These are phyloP conservation scores for Saturnia pavonia DNA, from an alignment of 2,888 invertebrate genomes.

Conservation along the genomic window DNA sequence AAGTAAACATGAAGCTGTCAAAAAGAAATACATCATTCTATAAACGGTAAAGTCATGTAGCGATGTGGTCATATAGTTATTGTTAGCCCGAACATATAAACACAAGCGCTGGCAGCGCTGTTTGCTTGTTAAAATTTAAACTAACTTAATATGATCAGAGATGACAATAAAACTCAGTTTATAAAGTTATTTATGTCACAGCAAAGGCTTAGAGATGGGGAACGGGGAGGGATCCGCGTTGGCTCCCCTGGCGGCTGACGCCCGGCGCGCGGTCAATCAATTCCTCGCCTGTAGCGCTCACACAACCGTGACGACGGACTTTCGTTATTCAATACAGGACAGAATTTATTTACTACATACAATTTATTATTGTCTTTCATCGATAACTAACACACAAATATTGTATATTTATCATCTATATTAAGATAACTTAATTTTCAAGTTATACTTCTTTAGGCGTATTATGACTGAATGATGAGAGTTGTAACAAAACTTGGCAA, in stretches of 20 bases:
- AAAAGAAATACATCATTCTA: no score
- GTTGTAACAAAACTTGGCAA: no score
- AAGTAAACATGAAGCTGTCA: no score
- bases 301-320: conserved; percentile 12
- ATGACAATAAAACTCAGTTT: conserved; percentile 8
- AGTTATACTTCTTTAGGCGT: no score
- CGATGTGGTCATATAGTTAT: no score
- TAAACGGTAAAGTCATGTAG: no score
- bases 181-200: conserved; percentile 17
- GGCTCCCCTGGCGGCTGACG: neutral
- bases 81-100: neutral
- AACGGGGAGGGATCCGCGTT: conserved; percentile 9
- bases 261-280: conserved; percentile 19
- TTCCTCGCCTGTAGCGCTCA: conserved; percentile 7
- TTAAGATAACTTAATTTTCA: no score
- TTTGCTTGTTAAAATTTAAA: neutral
- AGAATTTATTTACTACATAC: conserved; percentile 3
- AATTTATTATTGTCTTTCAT: conserved; percentile 8
- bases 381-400: neutral
- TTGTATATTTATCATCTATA: neutral
- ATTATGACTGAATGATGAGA: no score
- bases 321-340: conserved; percentile 8
- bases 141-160: neutral
- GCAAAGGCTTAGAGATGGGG: conserved; percentile 9
- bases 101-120: neutral